phyloP scores from a whole-genome alignment of 1,140 invertebrate genomes.

The Temnothorax curvispinosus region DNA sequence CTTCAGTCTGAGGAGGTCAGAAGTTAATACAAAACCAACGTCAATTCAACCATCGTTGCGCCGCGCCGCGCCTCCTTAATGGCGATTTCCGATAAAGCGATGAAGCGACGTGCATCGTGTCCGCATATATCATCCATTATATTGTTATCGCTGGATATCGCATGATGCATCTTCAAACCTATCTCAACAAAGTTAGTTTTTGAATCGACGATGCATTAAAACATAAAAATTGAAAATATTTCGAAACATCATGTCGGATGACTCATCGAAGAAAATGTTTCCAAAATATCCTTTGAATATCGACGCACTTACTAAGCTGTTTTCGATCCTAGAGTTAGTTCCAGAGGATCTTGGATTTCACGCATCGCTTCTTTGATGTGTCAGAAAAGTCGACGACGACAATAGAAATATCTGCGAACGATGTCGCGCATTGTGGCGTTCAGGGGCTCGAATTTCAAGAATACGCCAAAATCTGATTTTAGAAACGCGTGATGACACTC shows the following conservation, averaged over 20 bases:
- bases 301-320: background rate
- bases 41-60: constrained; percentile 30
- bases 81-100: constrained; percentile 14
- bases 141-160: background rate
- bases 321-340: constrained; percentile 44
- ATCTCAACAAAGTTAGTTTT: background rate
- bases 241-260: background rate
- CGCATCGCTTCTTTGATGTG: constrained; percentile 11
- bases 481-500: constrained; percentile 71
- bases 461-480: constrained; percentile 63
- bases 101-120: constrained; percentile 10
- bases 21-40: constrained; percentile 72
- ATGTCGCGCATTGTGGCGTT: constrained; percentile 65
- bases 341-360: constrained; percentile 1
- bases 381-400: constrained; percentile 36
- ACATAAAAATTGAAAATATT: background rate
- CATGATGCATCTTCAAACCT: background rate
- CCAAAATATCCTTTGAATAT: constrained; percentile 62
- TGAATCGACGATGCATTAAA: background rate
- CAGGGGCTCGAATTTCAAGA: constrained; percentile 33
- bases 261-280: constrained; percentile 58
- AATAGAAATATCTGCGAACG: constrained; percentile 69
- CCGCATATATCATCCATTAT: constrained; percentile 19
- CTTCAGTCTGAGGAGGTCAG: constrained; percentile 47
- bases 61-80: constrained; percentile 10